Evolutionary conservation across 1,140 invertebrate genomes (phyloP).

Genomic region (Hyphantria cunea): DNA sequence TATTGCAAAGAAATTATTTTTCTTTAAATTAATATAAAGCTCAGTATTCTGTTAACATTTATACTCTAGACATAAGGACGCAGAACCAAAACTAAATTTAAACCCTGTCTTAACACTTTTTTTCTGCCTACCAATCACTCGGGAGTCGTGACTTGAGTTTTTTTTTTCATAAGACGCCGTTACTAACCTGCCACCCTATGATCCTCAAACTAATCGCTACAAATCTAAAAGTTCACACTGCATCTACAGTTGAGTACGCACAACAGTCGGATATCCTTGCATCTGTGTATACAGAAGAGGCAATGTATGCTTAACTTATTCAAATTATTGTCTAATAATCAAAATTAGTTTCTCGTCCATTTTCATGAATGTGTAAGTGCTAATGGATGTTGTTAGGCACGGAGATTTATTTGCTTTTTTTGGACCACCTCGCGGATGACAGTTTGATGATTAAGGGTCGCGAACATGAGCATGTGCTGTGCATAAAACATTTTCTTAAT

Average conservation of each 20-base stretch:
- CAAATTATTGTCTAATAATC: constrained; percentile 11
- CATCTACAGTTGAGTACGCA: constrained; percentile 29
- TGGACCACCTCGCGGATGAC: constrained; percentile 58
- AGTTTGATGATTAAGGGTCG: constrained; percentile 47
- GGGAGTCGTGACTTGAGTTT: constrained; percentile 59
- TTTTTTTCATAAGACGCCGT: constrained; percentile 55
- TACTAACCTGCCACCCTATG: constrained; percentile 49
- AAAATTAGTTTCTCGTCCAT: constrained; percentile 35
- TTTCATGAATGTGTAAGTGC: constrained; percentile 44
- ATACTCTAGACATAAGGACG: background rate
- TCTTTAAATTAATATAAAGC: too few species aligned
- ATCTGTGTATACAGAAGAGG: constrained; percentile 9
- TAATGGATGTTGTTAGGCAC: constrained; percentile 51
- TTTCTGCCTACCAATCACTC: constrained; percentile 49
- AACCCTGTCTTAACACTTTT: constrained; percentile 41
- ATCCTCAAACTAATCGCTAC: constrained; percentile 24
- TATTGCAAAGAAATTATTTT: constrained; percentile 13
- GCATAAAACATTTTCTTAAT: constrained; percentile 41
- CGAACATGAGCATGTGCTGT: constrained; percentile 37
- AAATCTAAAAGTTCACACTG: constrained; percentile 35
- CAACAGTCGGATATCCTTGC: background rate
- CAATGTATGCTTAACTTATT: constrained; percentile 32
- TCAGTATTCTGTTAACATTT: too few species aligned
- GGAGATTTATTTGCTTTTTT: constrained; percentile 58
- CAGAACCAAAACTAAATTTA: constrained; percentile 3